Evolutionary conservation across 53 echinoderm and acorn worm genomes (phyloP).

Genomic region (Patiria pectinifera): DNA sequence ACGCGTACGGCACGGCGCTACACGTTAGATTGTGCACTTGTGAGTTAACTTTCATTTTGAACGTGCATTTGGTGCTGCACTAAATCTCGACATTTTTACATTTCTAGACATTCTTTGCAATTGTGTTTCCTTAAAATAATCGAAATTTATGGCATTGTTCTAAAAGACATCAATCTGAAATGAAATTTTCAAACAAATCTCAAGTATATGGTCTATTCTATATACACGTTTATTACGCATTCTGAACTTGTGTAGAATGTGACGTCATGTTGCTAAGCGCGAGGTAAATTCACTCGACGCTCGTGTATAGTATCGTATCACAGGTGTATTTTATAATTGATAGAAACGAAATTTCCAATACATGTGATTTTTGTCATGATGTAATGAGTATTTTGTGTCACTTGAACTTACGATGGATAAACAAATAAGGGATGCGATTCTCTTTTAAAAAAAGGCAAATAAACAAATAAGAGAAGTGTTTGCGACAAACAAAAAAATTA

Average conservation of each 20-base stretch:
- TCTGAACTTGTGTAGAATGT: constrained; percentile 32
- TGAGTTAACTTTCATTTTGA: neutral
- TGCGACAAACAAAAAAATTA: too few species aligned
- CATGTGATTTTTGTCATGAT: neutral
- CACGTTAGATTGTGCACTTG: too few species aligned
- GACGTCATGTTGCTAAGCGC: constrained; percentile 63
- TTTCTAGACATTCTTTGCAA: neutral
- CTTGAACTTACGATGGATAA: neutral
- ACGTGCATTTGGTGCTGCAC: constrained; percentile 13
- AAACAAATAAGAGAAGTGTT: too few species aligned
- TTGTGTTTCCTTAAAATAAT: neutral
- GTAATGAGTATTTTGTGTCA: neutral
- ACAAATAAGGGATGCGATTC: too few species aligned
- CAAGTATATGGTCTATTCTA: neutral
- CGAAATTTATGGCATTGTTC: neutral
- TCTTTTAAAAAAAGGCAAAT: too few species aligned
- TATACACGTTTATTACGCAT: constrained; percentile 8
- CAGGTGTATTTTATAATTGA: constrained; percentile 13
- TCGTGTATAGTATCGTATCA: neutral
- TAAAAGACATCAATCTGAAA: neutral
- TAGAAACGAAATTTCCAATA: neutral
- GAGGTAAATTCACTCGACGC: neutral
- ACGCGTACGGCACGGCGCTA: too few species aligned
- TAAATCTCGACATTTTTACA: neutral
- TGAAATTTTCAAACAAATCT: neutral